Conservation (phyloP, 1,140 invertebrate genomes). For the Calosoma granatense region DNA sequence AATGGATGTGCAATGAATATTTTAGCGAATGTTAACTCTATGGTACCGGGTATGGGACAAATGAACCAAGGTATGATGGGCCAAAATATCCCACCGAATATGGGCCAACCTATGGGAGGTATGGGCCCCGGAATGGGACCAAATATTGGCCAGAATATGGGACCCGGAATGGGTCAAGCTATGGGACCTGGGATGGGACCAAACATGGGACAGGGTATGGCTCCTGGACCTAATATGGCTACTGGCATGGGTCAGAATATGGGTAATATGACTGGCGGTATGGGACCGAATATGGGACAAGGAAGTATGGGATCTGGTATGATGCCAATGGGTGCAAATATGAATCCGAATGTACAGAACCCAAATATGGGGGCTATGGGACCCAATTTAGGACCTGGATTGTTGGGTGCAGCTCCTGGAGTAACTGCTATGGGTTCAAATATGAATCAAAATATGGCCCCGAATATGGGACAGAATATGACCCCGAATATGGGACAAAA, state of each 20-base stretch:
- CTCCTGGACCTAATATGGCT: neutral
- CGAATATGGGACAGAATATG: slow-evolving; percentile 8
- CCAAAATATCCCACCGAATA: neutral
- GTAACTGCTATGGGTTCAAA: slow-evolving; percentile 11
- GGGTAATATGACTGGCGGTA: neutral
- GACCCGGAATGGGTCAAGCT: neutral
- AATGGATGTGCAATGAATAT: slow-evolving; percentile 21
- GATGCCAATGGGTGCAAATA: neutral
- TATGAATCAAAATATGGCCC: slow-evolving; percentile 9
- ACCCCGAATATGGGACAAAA: neutral
- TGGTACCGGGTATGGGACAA: slow-evolving; percentile 11
- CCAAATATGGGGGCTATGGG: neutral
- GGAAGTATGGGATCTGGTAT: neutral
- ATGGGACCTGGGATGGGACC: neutral
- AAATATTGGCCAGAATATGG: neutral
- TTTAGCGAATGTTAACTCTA: slow-evolving; percentile 23
- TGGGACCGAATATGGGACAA: neutral
- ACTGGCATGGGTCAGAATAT: slow-evolving; percentile 7
- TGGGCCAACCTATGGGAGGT: neutral
- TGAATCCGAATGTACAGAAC: neutral
- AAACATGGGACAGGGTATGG: neutral
- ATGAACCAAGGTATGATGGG: neutral
- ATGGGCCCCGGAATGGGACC: neutral
- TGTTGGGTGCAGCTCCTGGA: slow-evolving; percentile 11
- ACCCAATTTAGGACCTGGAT: slow-evolving; percentile 7